These are phyloP conservation scores for Linyphia triangularis DNA, from an alignment of 2,888 invertebrate species.

Conservation along the genomic window DNA sequence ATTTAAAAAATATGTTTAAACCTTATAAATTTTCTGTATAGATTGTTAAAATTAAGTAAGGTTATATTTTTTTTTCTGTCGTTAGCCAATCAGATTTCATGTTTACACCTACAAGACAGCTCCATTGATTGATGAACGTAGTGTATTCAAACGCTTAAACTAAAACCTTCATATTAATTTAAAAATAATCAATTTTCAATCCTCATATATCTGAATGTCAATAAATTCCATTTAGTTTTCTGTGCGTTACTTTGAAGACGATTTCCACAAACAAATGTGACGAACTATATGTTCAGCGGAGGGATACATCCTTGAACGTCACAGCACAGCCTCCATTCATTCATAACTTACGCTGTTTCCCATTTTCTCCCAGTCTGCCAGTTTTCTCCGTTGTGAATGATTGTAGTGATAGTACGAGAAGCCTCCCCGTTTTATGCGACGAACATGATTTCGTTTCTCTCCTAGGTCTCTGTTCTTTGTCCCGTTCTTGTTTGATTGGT, in stretches of 20 bases:
- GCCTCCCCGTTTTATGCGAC: background rate
- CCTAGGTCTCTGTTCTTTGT: background rate
- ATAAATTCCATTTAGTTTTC: background rate
- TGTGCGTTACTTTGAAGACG: background rate
- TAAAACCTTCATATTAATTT: background rate
- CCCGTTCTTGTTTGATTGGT: background rate
- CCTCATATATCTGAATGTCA: background rate
- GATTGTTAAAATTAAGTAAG: background rate
- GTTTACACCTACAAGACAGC: slow-evolving; percentile 69
- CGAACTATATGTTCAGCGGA: slow-evolving; percentile 35
- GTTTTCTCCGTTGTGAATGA: slow-evolving; percentile 4
- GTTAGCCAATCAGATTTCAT: slow-evolving; percentile 49
- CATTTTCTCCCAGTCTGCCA: slow-evolving; percentile 21
- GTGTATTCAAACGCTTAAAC: slow-evolving; percentile 55
- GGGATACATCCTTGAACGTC: background rate
- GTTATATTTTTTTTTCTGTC: background rate
- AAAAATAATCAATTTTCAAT: background rate
- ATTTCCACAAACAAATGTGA: background rate
- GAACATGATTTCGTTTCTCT: slow-evolving; percentile 17
- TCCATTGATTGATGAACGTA: slow-evolving; percentile 37
- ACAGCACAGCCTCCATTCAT: slow-evolving; percentile 55
- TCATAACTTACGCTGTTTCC: slow-evolving; percentile 64
- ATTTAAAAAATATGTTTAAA: slow-evolving; percentile 2
- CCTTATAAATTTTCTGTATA: background rate
- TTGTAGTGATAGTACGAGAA: slow-evolving; percentile 39